Conservation (phyloP, 2,888 invertebrate species). For the Oscheius sp. region DNA sequence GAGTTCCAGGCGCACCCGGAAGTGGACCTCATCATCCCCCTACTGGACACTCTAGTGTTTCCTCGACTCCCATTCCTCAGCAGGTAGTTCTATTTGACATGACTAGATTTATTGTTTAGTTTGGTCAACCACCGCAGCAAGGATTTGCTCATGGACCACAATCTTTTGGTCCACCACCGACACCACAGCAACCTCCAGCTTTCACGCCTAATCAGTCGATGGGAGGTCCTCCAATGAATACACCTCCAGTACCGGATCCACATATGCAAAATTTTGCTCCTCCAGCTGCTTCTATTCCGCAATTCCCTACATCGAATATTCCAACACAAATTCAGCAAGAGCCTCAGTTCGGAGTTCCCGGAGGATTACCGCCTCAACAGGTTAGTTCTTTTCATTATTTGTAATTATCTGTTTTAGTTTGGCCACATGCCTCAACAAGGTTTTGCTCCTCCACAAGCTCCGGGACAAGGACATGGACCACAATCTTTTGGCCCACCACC, state of each 20-base stretch:
- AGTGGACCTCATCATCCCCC: not conserved
- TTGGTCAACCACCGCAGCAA: too few species aligned
- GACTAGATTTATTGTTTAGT: too few species aligned
- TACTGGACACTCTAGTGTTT: constrained; percentile 41
- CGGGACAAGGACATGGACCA: constrained; percentile 1
- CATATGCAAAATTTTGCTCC: constrained; percentile 3
- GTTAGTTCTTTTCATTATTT: too few species aligned
- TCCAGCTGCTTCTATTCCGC: constrained; percentile 48
- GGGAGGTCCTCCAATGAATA: not conserved
- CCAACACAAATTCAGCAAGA: constrained; percentile 31
- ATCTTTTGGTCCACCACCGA: too few species aligned
- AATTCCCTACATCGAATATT: constrained; percentile 49
- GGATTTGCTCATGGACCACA: too few species aligned
- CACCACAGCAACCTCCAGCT: too few species aligned
- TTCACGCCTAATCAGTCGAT: not conserved
- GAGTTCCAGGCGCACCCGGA: not conserved
- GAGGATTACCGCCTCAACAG: not conserved
- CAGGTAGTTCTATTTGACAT: too few species aligned
- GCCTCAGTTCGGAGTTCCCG: constrained; percentile 26
- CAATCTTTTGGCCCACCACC: constrained; percentile 30
- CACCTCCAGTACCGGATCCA: constrained; percentile 22
- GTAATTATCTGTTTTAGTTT: too few species aligned
- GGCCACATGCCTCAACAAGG: not conserved
- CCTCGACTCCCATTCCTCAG: constrained; percentile 47
- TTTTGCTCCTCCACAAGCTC: constrained; percentile 25